Percentiles rank a stretch among this genome's conserved stretches.
phyloP scores from a whole-genome alignment of 2,797 vertebrate genomes.

The Uromys caudimaculatus region DNA sequence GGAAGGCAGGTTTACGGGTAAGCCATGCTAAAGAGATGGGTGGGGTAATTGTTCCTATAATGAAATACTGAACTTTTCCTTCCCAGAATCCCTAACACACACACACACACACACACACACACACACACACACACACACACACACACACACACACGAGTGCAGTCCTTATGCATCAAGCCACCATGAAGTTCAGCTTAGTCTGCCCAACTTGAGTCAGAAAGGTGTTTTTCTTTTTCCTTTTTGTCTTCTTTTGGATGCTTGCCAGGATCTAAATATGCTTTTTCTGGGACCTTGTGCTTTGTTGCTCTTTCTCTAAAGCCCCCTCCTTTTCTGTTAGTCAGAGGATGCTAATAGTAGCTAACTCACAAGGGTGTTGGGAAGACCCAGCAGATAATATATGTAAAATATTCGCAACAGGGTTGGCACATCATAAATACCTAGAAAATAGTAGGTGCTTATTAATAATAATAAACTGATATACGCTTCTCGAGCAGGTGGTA shows the following conservation, averaged over 20 bases:
- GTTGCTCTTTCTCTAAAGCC: background rate
- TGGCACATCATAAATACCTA: background rate
- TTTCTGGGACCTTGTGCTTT: background rate
- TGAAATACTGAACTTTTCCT: no score
- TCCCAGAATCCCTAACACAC: background rate
- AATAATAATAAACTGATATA: constrained; percentile 42
- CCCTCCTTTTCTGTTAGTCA: background rate
- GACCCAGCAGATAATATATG: background rate
- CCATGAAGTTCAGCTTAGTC: background rate
- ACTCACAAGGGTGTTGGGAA: background rate
- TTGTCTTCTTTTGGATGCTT: background rate
- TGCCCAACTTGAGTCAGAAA: background rate
- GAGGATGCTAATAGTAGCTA: background rate
- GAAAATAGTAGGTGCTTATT: constrained; percentile 33
- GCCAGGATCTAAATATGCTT: background rate
- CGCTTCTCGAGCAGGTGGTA: background rate
- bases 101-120: no score
- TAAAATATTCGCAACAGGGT: background rate
- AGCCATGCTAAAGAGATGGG: background rate
- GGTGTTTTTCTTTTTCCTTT: background rate
- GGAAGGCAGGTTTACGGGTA: background rate
- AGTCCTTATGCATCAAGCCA: background rate
- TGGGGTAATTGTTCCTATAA: background rate
- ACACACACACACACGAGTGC: no score
- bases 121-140: no score